These are phyloP conservation scores for Choreutis nemorana DNA, from an alignment of 2,888 invertebrate genomes.

Conservation along the genomic window DNA sequence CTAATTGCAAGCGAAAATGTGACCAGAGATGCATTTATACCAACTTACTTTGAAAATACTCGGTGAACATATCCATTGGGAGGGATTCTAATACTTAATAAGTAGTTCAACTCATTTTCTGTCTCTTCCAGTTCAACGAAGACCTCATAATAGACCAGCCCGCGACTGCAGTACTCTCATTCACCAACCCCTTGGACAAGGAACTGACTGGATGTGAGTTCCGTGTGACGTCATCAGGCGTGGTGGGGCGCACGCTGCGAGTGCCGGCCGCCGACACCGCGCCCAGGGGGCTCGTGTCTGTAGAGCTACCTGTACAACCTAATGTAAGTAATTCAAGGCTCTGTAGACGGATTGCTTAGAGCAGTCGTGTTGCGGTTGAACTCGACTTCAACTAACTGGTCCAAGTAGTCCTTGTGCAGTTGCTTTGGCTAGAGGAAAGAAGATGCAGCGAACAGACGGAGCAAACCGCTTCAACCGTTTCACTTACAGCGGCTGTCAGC, in stretches of 20 bases:
- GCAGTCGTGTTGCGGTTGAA: too few species aligned
- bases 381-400: too few species aligned
- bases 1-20: too few species aligned
- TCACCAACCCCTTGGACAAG: constrained; percentile 74
- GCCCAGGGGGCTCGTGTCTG: constrained; percentile 60
- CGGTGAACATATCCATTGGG: not conserved
- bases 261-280: constrained; percentile 63
- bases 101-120: not conserved
- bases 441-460: too few species aligned
- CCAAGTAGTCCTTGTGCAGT: too few species aligned
- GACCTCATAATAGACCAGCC: constrained; percentile 66
- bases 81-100: not conserved
- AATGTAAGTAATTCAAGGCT: constrained; percentile 39
- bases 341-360: too few species aligned
- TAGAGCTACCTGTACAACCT: constrained; percentile 68
- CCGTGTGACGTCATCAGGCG: constrained; percentile 74
- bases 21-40: too few species aligned
- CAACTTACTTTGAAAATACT: too few species aligned
- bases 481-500: too few species aligned
- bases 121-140: constrained; percentile 64
- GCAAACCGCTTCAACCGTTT: too few species aligned
- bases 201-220: constrained; percentile 73
- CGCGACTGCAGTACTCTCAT: constrained; percentile 63
- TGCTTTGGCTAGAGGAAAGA: too few species aligned
- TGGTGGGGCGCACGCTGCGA: constrained; percentile 64